phyloP scores from a whole-genome alignment of 1,140 invertebrate species.

The Babylonia areolata region DNA sequence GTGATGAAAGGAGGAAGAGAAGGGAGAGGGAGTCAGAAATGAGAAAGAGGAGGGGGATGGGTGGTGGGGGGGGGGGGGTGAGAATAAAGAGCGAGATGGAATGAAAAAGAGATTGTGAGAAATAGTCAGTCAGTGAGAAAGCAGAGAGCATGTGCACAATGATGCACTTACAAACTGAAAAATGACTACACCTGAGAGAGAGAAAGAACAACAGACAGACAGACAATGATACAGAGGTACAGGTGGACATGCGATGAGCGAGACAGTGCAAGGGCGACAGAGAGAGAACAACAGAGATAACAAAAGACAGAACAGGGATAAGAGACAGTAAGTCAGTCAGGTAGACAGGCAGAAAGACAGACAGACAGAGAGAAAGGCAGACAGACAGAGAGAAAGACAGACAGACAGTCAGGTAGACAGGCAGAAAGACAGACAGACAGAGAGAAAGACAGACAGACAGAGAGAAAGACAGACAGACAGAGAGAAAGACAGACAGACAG shows the following conservation, averaged over 20 bases:
- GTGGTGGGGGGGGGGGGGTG: background rate
- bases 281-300: constrained; percentile 6
- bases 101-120: background rate
- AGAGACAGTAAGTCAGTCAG: background rate
- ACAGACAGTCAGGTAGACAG: background rate
- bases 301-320: background rate
- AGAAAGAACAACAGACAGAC: constrained; percentile 17
- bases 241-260: background rate
- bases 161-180: background rate
- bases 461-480: background rate
- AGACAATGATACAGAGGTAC: constrained; percentile 5
- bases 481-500: background rate
- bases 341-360: background rate
- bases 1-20: background rate
- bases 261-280: background rate
- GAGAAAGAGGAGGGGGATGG: background rate
- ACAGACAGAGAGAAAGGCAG: background rate
- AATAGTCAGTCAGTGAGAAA: background rate
- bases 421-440: background rate
- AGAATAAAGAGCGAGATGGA: background rate
- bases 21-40: background rate
- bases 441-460: background rate
- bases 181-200: background rate
- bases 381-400: background rate
- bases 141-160: background rate